Evolutionary conservation across 2,113 vertebrate genomes (phyloP).

Genomic region (Pogonocichla stellata): DNA sequence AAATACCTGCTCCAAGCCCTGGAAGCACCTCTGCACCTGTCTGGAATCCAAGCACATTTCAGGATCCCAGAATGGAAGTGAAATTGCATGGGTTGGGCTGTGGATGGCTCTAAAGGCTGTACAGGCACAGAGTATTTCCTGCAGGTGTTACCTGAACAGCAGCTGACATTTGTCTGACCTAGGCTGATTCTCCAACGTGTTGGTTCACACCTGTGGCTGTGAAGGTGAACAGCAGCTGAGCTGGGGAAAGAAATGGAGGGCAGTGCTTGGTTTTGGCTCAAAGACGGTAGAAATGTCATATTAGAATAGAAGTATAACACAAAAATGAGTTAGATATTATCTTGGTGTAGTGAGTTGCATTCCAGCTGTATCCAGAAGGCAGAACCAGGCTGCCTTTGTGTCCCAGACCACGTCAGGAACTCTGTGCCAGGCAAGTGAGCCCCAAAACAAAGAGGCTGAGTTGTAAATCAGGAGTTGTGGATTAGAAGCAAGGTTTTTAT

Average conservation of each 20-base stretch:
- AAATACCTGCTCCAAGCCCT: background rate
- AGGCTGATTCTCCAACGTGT: accelerated
- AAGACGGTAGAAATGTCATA: background rate
- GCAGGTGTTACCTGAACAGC: background rate
- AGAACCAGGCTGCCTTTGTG: background rate
- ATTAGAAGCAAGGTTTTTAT: background rate
- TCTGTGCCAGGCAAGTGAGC: background rate
- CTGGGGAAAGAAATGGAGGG: background rate
- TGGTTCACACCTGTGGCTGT: background rate
- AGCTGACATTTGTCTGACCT: background rate
- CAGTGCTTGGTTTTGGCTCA: background rate
- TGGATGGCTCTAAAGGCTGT: background rate
- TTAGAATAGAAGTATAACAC: background rate
- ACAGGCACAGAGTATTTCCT: background rate
- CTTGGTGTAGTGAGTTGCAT: background rate
- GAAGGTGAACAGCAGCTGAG: background rate
- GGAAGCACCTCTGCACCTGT: background rate
- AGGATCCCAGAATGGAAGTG: background rate
- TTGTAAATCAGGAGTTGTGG: background rate
- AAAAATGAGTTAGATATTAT: background rate
- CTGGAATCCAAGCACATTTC: background rate
- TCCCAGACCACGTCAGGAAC: background rate
- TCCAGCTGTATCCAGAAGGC: background rate
- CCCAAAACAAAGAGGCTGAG: background rate
- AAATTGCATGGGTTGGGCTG: background rate